These are phyloP conservation scores for Rhipidura dahli DNA, from an alignment of 2,113 vertebrate genomes.

Conservation along the genomic window DNA sequence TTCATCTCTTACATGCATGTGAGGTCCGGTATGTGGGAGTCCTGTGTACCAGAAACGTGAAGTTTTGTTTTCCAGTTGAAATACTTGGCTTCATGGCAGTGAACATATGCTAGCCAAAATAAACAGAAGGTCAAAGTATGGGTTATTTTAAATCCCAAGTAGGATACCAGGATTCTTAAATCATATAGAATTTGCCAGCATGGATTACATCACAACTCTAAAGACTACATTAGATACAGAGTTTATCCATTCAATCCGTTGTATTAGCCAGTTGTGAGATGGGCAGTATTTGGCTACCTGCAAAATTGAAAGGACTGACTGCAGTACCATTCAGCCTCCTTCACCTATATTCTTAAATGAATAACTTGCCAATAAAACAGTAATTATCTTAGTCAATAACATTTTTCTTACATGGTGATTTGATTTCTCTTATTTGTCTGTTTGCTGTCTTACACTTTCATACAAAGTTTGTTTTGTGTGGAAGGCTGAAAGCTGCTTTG, in stretches of 20 bases:
- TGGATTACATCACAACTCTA: neutral
- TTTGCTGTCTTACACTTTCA: neutral
- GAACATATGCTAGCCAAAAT: neutral
- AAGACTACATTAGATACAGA: slow-evolving; percentile 1
- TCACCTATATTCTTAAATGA: neutral
- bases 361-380: neutral
- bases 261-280: neutral
- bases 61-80: slow-evolving; percentile 29
- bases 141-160: slow-evolving; percentile 23
- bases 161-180: slow-evolving; percentile 32
- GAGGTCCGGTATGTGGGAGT: slow-evolving; percentile 24
- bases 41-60: neutral
- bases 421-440: neutral
- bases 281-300: neutral
- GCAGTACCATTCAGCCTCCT: neutral
- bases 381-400: neutral
- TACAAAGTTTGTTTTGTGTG: neutral
- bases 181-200: slow-evolving; percentile 17
- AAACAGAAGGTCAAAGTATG: slow-evolving; percentile 13
- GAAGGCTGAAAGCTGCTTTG: neutral
- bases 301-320: neutral
- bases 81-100: neutral
- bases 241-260: neutral
- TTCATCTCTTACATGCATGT: neutral
- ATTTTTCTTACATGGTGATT: neutral